Conservation (phyloP, 2,888 invertebrate genomes). For the Escarpia spicata region DNA sequence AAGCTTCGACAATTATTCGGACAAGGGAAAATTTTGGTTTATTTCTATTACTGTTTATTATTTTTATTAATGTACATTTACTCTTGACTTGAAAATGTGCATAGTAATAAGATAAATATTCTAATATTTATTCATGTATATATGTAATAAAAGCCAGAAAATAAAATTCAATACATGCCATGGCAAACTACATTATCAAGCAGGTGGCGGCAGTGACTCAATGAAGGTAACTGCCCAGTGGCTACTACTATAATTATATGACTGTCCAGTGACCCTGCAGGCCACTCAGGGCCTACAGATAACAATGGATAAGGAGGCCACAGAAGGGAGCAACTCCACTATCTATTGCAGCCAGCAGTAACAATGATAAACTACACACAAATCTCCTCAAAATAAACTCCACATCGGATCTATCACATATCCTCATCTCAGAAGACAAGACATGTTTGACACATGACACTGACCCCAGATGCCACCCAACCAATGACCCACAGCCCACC, state of each 20-base stretch:
- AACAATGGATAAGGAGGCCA: conserved; percentile 3
- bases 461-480: neutral
- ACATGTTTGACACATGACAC: neutral
- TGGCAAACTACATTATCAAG: neutral
- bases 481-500: neutral
- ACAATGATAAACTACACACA: neutral
- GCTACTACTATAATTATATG: neutral
- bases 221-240: neutral
- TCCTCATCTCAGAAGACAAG: neutral
- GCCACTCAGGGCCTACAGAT: neutral
- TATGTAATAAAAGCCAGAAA: no score
- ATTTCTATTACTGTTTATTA: no score
- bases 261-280: neutral
- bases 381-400: neutral
- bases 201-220: neutral
- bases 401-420: neutral
- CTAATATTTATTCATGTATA: no score
- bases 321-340: neutral
- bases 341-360: neutral
- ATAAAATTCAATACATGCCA: no score
- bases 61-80: no score
- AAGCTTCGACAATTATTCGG: no score
- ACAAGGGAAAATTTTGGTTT: no score
- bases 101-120: no score
- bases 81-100: no score